Evolutionary conservation across 2,888 invertebrate species (phyloP).

Genomic region (Axea sp.): DNA sequence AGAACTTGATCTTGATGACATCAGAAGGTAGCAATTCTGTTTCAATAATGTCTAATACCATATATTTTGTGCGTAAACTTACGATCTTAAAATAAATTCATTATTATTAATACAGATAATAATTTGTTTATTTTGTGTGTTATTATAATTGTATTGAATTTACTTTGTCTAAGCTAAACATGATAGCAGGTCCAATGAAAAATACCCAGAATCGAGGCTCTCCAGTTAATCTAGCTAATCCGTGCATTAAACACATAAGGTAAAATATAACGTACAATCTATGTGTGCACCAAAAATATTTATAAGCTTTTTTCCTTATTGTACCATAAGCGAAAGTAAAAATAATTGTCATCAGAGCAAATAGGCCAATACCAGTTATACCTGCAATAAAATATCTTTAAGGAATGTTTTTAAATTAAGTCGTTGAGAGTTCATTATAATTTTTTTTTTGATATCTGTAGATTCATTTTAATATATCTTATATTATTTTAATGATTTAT

Average conservation of each 20-base stretch:
- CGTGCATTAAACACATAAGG: slow-evolving; percentile 92
- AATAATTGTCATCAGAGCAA: slow-evolving; percentile 95
- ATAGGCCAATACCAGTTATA: slow-evolving; percentile 91
- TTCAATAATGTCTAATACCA: slow-evolving; percentile 95
- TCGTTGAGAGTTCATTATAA: too few species aligned
- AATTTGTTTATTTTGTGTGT: background rate
- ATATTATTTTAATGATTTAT: too few species aligned
- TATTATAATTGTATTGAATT: background rate
- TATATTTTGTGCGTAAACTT: slow-evolving; percentile 92
- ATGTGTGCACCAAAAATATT: slow-evolving; percentile 97
- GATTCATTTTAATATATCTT: too few species aligned
- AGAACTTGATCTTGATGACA: slow-evolving; percentile 96
- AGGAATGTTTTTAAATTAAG: background rate
- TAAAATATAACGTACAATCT: slow-evolving; percentile 93
- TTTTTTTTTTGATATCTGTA: too few species aligned
- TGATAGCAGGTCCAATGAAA: slow-evolving; percentile 93
- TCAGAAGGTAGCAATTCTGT: slow-evolving; percentile 96
- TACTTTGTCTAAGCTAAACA: slow-evolving; percentile 94
- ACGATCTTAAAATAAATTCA: slow-evolving; percentile 84
- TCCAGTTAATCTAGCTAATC: slow-evolving; percentile 93
- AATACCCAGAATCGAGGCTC: slow-evolving; percentile 96
- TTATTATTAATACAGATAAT: background rate
- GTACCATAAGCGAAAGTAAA: slow-evolving; percentile 98
- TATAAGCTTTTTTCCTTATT: slow-evolving; percentile 94
- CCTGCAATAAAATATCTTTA: slow-evolving; percentile 82